phyloP scores from a whole-genome alignment of 92 coral and sea anemone genomes.

The Bergia puertoricense region DNA sequence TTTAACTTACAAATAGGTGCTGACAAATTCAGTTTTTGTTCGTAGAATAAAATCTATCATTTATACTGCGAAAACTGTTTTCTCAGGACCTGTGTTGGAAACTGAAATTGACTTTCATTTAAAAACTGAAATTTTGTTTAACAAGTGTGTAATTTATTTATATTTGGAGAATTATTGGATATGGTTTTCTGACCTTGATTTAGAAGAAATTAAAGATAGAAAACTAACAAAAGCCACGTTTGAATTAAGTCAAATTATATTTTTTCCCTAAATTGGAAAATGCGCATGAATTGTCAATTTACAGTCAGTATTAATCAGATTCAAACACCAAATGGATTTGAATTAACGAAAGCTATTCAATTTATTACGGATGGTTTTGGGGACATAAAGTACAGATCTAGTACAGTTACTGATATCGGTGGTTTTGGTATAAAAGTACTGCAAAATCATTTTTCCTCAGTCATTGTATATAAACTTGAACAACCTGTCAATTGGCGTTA shows the following conservation, averaged over 20 bases:
- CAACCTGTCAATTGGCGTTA: too few species aligned
- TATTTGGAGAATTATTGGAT: background rate
- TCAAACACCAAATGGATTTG: background rate
- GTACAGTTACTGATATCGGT: background rate
- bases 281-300: background rate
- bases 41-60: too few species aligned
- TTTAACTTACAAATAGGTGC: too few species aligned
- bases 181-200: background rate
- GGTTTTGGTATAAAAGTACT: background rate
- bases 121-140: background rate
- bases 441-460: background rate
- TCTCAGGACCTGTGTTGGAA: too few species aligned
- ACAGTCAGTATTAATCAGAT: background rate
- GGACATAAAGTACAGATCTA: too few species aligned
- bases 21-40: too few species aligned
- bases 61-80: background rate
- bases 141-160: background rate
- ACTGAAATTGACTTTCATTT: background rate
- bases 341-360: too few species aligned
- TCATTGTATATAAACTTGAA: too few species aligned
- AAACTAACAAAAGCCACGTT: background rate
- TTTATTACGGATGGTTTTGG: too few species aligned
- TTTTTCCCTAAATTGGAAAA: background rate
- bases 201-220: too few species aligned
- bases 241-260: background rate